Evolutionary conservation across 1,140 invertebrate genomes (phyloP), one percentile per base, ranked within the genome.

Genomic region (Pseudomyrmex gracilis): DNA sequence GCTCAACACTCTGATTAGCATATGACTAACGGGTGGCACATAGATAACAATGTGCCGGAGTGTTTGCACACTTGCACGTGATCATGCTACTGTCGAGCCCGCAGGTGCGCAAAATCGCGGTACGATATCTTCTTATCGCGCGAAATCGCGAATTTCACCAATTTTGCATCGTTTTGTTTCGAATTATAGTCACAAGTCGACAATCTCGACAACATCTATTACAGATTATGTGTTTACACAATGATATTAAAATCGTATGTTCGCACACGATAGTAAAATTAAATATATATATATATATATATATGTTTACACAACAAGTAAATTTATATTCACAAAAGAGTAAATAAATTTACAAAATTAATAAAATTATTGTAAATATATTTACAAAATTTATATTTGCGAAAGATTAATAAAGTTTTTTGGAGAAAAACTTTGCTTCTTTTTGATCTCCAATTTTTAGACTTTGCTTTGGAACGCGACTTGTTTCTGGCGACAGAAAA

Each of bases 1-100:
- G 86, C 86, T 87, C 83, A 87, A 87, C 85, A 87, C 82, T 87
- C 86, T 87, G 86, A 87, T 87, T 87, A 87, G 85, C 86, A 87
- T 87, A 86, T 84, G 86, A 87, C 76, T 87, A 87, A 87, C 86
- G 86, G 85, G 45, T 87, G 82, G 86, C 76, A 84, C 57, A 67
- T 76, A 86, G 82, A 87, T 87, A 87, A 87, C 82, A 76, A 85
- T 87, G 57, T 58, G 67, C 53, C 47, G 73, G 67, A 17, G 49
- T 73, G 85, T 70, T 73, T 70, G 77, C 67, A 73, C 45, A 70
- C 43, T 73, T 73, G 43, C 43, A 34, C 24, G 45, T 22, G 43
- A 7, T 63, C 20, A n/a, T 67, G 13, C 24, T 47, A 17, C 43
- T 10, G 43, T 51, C 43, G 47, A 60, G n/a, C 53, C 15, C 22